Conservation (phyloP, 2,888 invertebrate species). For the Ptychoptera contaminata region DNA sequence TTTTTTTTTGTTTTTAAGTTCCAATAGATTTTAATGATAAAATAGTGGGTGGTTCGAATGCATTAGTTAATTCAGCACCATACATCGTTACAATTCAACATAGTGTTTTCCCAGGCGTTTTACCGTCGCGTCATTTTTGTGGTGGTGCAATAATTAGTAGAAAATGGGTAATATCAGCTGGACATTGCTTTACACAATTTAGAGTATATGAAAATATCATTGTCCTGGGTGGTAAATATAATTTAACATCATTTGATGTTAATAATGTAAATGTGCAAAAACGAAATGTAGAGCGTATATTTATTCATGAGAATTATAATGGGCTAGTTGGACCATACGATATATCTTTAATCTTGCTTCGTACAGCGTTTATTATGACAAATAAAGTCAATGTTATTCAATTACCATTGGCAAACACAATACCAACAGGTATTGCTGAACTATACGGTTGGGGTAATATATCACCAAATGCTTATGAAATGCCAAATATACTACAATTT, state of each 20-base stretch:
- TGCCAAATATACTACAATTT: slow-evolving; percentile 20
- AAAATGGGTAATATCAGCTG: slow-evolving; percentile 29
- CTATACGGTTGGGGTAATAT: slow-evolving; percentile 32
- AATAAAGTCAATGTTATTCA: slow-evolving; percentile 23
- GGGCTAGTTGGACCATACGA: slow-evolving; percentile 34
- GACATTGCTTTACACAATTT: slow-evolving; percentile 20
- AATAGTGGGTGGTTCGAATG: too few species aligned
- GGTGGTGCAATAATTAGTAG: slow-evolving; percentile 30
- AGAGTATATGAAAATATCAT: slow-evolving; percentile 15
- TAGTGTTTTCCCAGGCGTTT: too few species aligned
- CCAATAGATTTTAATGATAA: too few species aligned
- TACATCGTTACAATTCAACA: too few species aligned
- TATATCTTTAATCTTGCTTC: slow-evolving; percentile 33
- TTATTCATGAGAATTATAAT: slow-evolving; percentile 19
- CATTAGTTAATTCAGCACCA: too few species aligned
- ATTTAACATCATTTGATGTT: slow-evolving; percentile 20
- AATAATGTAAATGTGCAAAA: slow-evolving; percentile 11
- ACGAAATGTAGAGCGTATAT: background rate
- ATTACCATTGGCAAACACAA: slow-evolving; percentile 20
- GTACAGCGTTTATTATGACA: slow-evolving; percentile 19
- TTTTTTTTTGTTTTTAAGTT: too few species aligned
- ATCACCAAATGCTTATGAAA: slow-evolving; percentile 4
- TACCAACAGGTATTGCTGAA: slow-evolving; percentile 19
- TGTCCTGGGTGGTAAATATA: slow-evolving; percentile 29
- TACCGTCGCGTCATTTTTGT: slow-evolving; percentile 23